Base-by-base conservation (phyloP, 2,797 vertebrate genomes). In the Salarias fasciatus region DNA sequence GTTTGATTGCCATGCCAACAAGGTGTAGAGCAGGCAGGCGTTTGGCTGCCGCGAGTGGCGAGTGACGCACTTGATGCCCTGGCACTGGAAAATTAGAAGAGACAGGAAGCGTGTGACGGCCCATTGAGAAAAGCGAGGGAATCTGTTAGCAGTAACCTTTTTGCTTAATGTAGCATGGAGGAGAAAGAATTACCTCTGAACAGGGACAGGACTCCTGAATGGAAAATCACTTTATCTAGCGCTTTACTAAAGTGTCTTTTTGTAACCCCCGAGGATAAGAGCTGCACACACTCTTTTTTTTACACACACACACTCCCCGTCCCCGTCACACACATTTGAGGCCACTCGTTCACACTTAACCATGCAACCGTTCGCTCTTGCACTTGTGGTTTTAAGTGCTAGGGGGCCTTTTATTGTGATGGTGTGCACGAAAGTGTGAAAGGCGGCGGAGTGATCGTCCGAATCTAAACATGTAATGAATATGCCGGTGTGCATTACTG, bases 121-220 rank as follows among this genome's bases (percentile, higher is more conserved):
- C 86, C 82, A 89, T 87, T 89, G 92, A 92, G 89, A 86, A 86
- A 90, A 82, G 77, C 83, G 84, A 85, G 85, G 87, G 86, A 91
- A 90, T 86, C 90, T 92, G 91, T 93, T 92, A 90, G 88, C 89
- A 73, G 72, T 91, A 93, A 91, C 92, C 93, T 92, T 91, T 93
- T 92, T 93, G 89, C 91, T 88, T 92, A 93, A 94, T 94, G 93
- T 89, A 89, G 90, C 88, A 79, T 90, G 83, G 77, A 85, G 67
- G 77, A 79, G 86, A 76, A 24, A 84, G 88, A 91, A 92, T 92
- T 89, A 91, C 83, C 87, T 79, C 69, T 82, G 82, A 81, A 50
- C 80, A 79, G 83, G 52, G 85, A 81, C 86, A 69, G 59, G 46
- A 53, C 78, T 66, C 72, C 75, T 75, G 80, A 84, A 93, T 91